phyloP scores from a whole-genome alignment of 2,113 vertebrate species.

The Rana temporaria region DNA sequence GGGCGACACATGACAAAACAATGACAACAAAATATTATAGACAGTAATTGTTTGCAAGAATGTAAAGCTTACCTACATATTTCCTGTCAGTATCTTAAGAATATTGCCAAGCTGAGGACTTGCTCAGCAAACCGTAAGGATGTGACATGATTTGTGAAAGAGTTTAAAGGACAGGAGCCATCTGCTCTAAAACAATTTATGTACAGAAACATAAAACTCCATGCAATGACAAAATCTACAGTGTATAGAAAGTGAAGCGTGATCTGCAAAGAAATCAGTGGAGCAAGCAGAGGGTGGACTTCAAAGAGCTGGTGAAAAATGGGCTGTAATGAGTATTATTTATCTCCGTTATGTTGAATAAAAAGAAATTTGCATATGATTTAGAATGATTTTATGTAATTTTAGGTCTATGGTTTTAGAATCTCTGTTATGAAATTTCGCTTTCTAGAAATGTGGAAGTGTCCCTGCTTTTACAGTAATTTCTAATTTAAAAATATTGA shows the following conservation, averaged over 20 bases:
- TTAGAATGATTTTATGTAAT: no score
- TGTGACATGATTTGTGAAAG: constrained; percentile 35
- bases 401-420: no score
- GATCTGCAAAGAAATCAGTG: constrained; percentile 5
- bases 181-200: constrained; percentile 12
- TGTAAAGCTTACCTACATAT: constrained; percentile 10
- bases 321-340: constrained; percentile 10
- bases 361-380: no score
- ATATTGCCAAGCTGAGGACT: neutral
- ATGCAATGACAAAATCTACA: constrained; percentile 1
- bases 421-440: no score
- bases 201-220: neutral
- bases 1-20: constrained; percentile 7
- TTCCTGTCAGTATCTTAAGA: neutral
- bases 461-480: no score
- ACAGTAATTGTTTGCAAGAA: neutral
- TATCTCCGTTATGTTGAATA: neutral
- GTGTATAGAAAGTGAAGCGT: constrained; percentile 10
- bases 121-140: constrained; percentile 15
- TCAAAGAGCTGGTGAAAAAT: neutral
- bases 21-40: neutral
- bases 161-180: constrained; percentile 18
- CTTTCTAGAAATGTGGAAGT: no score
- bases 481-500: no score
- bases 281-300: neutral